Conservation (phyloP, 2,888 invertebrate genomes). For the Hyalella azteca region DNA sequence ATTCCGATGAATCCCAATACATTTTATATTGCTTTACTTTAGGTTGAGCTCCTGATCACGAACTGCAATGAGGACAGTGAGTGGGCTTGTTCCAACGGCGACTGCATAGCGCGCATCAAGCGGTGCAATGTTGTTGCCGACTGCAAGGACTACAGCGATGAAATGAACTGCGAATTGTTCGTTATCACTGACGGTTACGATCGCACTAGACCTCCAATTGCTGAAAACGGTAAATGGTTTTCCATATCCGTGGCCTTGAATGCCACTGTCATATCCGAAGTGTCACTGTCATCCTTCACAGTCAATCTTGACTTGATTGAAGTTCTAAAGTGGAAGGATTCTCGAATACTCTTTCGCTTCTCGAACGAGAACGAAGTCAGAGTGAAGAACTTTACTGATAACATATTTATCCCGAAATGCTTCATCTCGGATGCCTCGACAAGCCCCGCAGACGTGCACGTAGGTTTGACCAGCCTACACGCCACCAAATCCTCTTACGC, state of each 20-base stretch:
- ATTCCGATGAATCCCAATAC: too few relatives aligned
- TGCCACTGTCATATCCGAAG: neutral
- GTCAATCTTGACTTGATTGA: neutral
- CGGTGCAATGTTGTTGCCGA: neutral
- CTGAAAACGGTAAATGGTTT: neutral
- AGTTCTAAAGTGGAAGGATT: neutral
- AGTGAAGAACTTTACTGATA: neutral
- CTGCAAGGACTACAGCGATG: constrained; percentile 5
- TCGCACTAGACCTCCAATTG: neutral
- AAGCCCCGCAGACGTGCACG: neutral
- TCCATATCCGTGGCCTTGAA: neutral
- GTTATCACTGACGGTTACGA: neutral
- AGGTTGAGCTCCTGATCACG: constrained; percentile 3
- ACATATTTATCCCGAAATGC: neutral
- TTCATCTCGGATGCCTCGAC: neutral
- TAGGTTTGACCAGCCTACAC: neutral
- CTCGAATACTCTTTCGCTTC: neutral
- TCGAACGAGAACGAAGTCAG: neutral
- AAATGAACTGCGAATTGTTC: neutral
- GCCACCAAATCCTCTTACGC: neutral
- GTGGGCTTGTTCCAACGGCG: neutral
- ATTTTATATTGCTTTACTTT: too few relatives aligned
- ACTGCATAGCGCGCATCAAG: neutral
- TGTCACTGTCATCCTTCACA: neutral
- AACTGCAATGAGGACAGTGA: neutral